A percentile compares a stretch with the other conserved stretches of the same genome.
phyloP scores from a whole-genome alignment of 2,888 invertebrate species.

The Acanthococcus lagerstroemiae region DNA sequence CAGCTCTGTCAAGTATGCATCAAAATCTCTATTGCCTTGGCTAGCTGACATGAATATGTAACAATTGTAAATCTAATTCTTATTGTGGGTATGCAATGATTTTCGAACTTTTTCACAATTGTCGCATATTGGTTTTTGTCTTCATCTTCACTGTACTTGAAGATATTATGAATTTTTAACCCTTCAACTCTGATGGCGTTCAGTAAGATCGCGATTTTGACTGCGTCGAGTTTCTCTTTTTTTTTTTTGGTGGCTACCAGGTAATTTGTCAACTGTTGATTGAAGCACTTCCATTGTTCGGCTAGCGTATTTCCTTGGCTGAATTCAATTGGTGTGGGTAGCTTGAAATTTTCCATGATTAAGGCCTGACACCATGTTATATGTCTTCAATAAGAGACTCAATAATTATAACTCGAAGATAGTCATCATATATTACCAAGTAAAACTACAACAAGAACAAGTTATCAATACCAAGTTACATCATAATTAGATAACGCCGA shows the following conservation, averaged over 20 bases:
- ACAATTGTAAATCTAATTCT: background rate
- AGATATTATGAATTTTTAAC: background rate
- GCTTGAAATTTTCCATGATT: background rate
- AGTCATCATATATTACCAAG: no score
- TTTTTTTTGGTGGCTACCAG: background rate
- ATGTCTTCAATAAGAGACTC: no score
- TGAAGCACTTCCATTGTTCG: background rate
- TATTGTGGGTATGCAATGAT: background rate
- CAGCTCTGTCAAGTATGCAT: background rate
- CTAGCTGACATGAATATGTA: background rate
- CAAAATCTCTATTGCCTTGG: background rate
- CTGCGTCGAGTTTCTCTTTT: background rate
- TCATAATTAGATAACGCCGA: no score
- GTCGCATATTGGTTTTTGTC: background rate
- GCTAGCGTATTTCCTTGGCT: background rate
- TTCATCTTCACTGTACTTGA: background rate
- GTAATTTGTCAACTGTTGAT: background rate
- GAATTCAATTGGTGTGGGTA: background rate
- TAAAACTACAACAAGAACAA: no score
- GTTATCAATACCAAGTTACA: no score
- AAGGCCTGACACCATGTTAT: background rate
- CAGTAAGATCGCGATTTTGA: background rate
- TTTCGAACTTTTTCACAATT: background rate
- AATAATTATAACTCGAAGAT: no score
- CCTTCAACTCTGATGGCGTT: background rate